Base-by-base conservation (phyloP, 2,113 vertebrate species). In the Rostratula benghalensis region DNA sequence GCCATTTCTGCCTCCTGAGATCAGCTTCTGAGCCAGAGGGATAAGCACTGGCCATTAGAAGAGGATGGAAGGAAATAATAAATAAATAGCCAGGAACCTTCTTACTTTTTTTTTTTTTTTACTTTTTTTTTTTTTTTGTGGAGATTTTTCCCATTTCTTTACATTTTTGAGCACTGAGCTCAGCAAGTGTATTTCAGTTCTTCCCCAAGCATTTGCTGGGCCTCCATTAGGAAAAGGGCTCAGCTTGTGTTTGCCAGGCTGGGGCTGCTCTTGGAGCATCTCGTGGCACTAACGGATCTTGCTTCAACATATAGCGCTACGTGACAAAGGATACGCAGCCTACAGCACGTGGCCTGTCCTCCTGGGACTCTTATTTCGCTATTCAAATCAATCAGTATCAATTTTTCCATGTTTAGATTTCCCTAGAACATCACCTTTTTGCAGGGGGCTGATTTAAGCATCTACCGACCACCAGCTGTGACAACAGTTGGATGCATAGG, bases 251-350 rank as follows among this genome's bases (percentile, higher is more conserved):
- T 87, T 87, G 21, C 33, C n/a, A 70, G 64, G 60, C n/a, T 56
- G n/a, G 33, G 35, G 59, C 31, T 87, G 35, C 21, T 39, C 56
- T 53, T 65, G 60, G 50, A 67, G 39, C 45, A 85, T 56, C 57
- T 73, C 0, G 1, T 48, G 39, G 56, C 60, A 37, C 46, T 61
- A 71, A 57, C 0, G 0, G 22, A 75, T 30, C n/a, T 85, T 35
- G 33, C 41, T 79, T 57, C 71, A 90, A 54, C n/a, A 7, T 6
- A 11, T 4, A 74, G 10, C 1, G 2, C 30, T 16, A 27, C 0
- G 11, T 35, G 31, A 41, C 77, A 78, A 61, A 61, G 31, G 41
- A 39, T 8, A 21, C 0, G 2, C 3, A 59, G 43, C 21, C 53
- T 56, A 53, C 28, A 92, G 70, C 65, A 37, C 0, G 1, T 30